phyloP scores from a whole-genome alignment of 2,113 vertebrate genomes.

The Cettia cetti region DNA sequence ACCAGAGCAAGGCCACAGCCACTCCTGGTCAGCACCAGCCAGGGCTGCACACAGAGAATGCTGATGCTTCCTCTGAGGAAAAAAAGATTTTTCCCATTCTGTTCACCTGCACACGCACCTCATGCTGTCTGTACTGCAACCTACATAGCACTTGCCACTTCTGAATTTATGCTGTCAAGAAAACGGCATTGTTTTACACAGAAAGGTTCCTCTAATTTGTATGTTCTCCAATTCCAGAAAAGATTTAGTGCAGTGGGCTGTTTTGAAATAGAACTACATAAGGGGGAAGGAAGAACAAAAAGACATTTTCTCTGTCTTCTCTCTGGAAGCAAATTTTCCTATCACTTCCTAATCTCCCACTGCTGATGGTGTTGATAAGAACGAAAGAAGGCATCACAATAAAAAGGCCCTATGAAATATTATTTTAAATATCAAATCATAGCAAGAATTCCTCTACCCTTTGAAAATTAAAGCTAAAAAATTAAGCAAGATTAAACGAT shows the following conservation, averaged over 20 bases:
- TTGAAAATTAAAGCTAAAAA: not conserved
- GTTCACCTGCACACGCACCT: not conserved
- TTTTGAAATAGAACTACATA: not conserved
- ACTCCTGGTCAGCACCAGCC: not conserved
- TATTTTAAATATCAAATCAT: not conserved
- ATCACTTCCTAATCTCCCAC: not conserved
- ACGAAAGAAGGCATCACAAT: not conserved
- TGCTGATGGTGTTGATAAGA: not conserved
- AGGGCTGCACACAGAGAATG: not conserved
- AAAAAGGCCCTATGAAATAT: not conserved
- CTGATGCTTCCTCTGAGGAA: not conserved
- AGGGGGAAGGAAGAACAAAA: not conserved
- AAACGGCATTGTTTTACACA: not conserved
- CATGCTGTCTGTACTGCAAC: not conserved
- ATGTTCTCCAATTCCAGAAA: not conserved
- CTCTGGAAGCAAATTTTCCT: not conserved
- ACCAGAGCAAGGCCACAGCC: not conserved
- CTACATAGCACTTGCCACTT: not conserved
- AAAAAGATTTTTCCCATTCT: not conserved
- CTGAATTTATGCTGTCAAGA: not conserved
- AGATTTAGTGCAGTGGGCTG: not conserved
- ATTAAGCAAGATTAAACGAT: not conserved
- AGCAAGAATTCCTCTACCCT: not conserved
- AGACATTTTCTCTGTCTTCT: not conserved
- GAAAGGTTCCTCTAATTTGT: not conserved